phyloP scores from a whole-genome alignment of 1,140 invertebrate genomes.

The Bombus pyrosoma region DNA sequence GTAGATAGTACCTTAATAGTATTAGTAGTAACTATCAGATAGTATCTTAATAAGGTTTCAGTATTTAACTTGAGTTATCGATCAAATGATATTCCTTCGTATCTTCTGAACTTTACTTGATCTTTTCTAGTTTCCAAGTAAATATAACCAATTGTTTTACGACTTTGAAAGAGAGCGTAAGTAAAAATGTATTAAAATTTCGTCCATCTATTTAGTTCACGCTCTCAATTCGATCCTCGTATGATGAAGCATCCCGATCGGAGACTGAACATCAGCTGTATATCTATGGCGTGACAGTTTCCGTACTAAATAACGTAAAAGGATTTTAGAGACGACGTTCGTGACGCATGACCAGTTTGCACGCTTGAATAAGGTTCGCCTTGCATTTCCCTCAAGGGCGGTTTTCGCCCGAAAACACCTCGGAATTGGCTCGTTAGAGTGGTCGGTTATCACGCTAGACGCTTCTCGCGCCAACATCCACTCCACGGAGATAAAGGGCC shows the following conservation, averaged over 20 bases:
- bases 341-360: constrained; percentile 7
- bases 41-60: no score
- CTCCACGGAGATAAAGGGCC: neutral
- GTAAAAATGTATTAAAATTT: no score
- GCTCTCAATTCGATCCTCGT: neutral
- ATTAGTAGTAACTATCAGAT: no score
- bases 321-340: neutral
- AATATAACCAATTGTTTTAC: no score
- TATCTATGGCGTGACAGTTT: no score
- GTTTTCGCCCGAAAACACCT: neutral
- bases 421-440: constrained; percentile 20
- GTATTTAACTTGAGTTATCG: no score
- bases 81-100: no score
- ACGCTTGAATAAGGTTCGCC: neutral
- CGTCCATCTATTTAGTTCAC: neutral
- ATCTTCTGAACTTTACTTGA: no score
- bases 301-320: neutral
- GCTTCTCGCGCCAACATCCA: neutral
- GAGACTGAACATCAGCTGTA: neutral
- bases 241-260: neutral
- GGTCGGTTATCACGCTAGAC: neutral
- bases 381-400: neutral
- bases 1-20: no score
- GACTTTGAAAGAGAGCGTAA: no score
- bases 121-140: no score